A percentile compares a stretch with the other conserved stretches of the same genome.
Conservation (phyloP, 2,888 invertebrate genomes). For the Belgica antarctica region DNA sequence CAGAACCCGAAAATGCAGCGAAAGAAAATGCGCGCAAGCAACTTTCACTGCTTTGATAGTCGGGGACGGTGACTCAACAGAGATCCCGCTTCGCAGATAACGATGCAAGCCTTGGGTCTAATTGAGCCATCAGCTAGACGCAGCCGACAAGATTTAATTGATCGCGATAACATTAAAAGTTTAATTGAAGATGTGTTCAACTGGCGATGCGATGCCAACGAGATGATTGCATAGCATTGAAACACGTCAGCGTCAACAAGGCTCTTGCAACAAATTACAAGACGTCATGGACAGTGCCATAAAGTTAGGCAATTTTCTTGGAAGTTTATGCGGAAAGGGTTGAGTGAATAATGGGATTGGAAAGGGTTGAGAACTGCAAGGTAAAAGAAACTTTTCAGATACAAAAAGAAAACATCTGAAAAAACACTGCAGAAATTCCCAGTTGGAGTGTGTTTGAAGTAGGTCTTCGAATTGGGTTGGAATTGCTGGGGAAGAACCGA, state of each 20-base stretch:
- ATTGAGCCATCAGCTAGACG: neutral
- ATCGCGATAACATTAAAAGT: neutral
- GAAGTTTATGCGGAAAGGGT: conserved; percentile 15
- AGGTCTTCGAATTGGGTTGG: too few species aligned
- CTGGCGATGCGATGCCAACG: neutral
- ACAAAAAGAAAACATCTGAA: neutral
- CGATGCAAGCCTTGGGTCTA: conserved; percentile 19
- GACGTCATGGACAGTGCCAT: neutral
- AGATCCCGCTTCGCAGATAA: conserved; percentile 17
- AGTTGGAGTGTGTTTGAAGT: too few species aligned
- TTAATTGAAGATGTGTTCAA: conserved; percentile 13
- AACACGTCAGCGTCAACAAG: neutral
- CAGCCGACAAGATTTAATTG: conserved; percentile 11
- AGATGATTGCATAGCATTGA: neutral
- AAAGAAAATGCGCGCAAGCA: neutral
- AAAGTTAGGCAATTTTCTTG: conserved; percentile 3
- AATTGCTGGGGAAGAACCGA: too few species aligned
- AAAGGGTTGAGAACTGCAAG: conserved; percentile 5
- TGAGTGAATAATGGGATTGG: too few species aligned
- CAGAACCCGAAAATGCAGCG: neutral
- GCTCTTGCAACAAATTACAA: neutral
- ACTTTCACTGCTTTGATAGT: conserved; percentile 2
- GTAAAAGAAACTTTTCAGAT: neutral
- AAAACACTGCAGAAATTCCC: neutral
- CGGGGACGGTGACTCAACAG: neutral